A percentile compares a stretch with the other conserved stretches of the same genome.
phyloP scores from a whole-genome alignment of 2,797 vertebrate species.

The Poecilia velifera region DNA sequence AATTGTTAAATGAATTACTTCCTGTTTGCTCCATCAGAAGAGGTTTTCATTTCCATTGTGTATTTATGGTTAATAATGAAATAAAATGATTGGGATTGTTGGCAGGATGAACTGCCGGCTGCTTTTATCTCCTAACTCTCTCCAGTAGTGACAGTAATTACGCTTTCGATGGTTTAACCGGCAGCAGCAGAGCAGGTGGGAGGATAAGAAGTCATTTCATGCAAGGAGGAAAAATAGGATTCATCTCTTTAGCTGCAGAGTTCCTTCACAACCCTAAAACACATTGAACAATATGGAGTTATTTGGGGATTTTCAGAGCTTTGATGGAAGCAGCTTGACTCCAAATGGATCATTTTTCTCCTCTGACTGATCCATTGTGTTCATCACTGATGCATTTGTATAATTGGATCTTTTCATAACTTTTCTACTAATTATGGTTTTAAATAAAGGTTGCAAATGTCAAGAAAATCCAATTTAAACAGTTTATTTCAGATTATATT shows the following conservation, averaged over 20 bases:
- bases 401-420: not conserved
- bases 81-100: conserved; percentile 30
- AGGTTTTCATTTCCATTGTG: conserved; percentile 52
- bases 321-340: not conserved
- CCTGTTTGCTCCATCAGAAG: conserved; percentile 30
- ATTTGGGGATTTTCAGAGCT: not conserved
- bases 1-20: conserved; percentile 38
- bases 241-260: not conserved
- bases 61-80: conserved; percentile 36
- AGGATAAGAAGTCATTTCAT: not conserved
- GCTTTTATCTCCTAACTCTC: not conserved
- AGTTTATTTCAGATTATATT: too few species aligned
- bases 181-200: not conserved
- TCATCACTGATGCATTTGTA: not conserved
- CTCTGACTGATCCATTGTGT: too few species aligned
- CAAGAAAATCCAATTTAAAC: not conserved
- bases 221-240: not conserved
- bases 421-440: not conserved
- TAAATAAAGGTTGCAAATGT: not conserved
- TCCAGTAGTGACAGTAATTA: not conserved
- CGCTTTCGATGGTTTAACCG: not conserved
- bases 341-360: not conserved
- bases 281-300: not conserved
- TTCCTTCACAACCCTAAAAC: not conserved
- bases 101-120: conserved; percentile 14